A percentile compares a stretch with the other conserved stretches of the same genome.
These are phyloP conservation scores for Apodemia zela DNA, from an alignment of 2,888 invertebrate genomes.

Conservation along the genomic window DNA sequence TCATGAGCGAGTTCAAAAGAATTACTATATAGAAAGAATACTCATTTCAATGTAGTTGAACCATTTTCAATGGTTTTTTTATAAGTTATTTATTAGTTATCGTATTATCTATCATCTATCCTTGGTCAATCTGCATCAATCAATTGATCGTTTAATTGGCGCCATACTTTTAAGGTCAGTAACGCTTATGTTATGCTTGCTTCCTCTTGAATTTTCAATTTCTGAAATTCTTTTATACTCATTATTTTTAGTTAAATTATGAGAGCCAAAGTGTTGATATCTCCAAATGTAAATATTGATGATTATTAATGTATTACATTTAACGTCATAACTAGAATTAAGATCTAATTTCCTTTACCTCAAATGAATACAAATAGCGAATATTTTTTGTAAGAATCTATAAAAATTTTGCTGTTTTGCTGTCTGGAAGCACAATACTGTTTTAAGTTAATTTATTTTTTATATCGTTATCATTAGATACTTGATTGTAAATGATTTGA, in stretches of 20 bases:
- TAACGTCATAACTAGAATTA: conserved; percentile 59
- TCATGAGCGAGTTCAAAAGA: too few relatives aligned
- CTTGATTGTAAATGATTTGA: conserved; percentile 30
- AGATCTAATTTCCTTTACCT: conserved; percentile 63
- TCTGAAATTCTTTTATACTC: conserved; percentile 53
- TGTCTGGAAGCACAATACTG: conserved; percentile 52
- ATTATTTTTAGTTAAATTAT: conserved; percentile 50
- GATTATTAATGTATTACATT: conserved; percentile 49
- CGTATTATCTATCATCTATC: too few relatives aligned
- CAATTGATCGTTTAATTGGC: not conserved
- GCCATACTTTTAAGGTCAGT: conserved; percentile 45
- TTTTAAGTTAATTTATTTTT: conserved; percentile 53
- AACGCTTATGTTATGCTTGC: conserved; percentile 45
- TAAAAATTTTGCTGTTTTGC: conserved; percentile 24
- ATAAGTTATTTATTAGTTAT: not conserved
- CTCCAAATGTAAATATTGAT: conserved; percentile 51
- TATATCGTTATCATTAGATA: conserved; percentile 49
- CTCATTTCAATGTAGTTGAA: not conserved
- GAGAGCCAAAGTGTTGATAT: conserved; percentile 68
- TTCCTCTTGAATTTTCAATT: conserved; percentile 38
- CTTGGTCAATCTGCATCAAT: not conserved
- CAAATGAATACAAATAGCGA: conserved; percentile 41
- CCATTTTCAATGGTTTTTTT: not conserved
- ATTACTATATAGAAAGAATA: too few relatives aligned
- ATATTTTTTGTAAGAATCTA: conserved; percentile 36